phyloP scores from a whole-genome alignment of 2,888 invertebrate species.

The Cataglyphis cursor region DNA sequence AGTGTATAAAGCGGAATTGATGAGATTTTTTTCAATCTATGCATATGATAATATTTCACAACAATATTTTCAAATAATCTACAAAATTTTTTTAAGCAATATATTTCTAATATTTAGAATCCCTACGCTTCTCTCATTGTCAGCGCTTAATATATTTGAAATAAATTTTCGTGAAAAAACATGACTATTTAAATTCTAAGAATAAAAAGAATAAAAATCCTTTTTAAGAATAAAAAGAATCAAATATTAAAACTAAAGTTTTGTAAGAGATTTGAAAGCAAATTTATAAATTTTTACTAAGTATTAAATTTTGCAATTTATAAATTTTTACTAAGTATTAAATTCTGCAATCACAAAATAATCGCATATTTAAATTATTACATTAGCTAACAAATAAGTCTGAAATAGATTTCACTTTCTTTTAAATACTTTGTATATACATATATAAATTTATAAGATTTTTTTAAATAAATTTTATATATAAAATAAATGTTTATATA shows the following conservation, averaged over 20 bases:
- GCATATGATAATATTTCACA: background rate
- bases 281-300: background rate
- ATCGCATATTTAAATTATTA: background rate
- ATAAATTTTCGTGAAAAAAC: conserved; percentile 11
- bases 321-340: background rate
- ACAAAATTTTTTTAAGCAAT: background rate
- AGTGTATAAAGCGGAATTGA: background rate
- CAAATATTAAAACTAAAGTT: conserved; percentile 4
- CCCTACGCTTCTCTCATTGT: background rate
- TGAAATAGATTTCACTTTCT: background rate
- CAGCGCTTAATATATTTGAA: background rate
- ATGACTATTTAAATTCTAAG: background rate
- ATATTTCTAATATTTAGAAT: background rate
- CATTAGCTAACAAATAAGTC: background rate
- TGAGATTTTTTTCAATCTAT: background rate
- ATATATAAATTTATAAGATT: background rate
- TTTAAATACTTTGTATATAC: background rate
- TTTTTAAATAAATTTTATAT: background rate
- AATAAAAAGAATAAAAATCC: conserved; percentile 1
- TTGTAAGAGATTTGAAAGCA: background rate
- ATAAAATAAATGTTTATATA: background rate
- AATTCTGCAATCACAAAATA: background rate
- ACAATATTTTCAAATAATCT: background rate
- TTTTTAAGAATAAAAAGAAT: background rate
- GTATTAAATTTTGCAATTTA: background rate